Base-by-base conservation (phyloP, 2,113 vertebrate genomes). In the Marmota monax region DNA sequence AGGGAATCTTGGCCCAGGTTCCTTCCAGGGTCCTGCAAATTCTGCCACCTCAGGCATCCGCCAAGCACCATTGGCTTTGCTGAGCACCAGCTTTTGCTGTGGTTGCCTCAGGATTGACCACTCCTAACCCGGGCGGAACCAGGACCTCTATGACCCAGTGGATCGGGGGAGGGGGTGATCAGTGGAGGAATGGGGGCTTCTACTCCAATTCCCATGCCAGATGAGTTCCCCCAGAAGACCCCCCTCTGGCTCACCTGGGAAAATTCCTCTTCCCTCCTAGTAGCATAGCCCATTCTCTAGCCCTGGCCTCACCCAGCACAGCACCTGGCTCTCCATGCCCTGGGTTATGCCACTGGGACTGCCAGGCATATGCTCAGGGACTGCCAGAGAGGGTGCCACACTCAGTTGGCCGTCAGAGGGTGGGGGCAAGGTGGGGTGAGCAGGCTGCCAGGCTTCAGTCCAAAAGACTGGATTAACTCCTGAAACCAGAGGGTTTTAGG, bases 211-310 rank as follows among this genome's bases (percentile, higher is more conserved):
- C 48, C 32, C 32, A 42, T 2, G 3, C 25, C 32, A 22, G 32
- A 11, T 9, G 56, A 74, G 11, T 29, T 78, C 45, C 56, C 45
- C 80, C 51, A 2, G 0, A 76, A 74, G 51, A 65, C n/a, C 8
- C 32, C 18, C 23, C 88, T 87, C 48, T 17, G 8, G 20, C 58
- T 42, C 20, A 0, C 8, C 0, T 4, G 63, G 29, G 73, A n/a
- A 56, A 11, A 37, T 73, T n/a, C 72, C 56, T 7, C 69, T 13
- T 76, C 39, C n/a, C 27, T 84, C 42, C 58, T 25, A 7, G n/a
- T 34, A 1, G 11, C 4, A 1, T 8, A 1, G 10, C 14, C 39
- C 27, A 45, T 45, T 11, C 22, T 42, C 29, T n/a, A 27, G 39
- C 23, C 83, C 39, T 65, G 42, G 27, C 48, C 39, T 88, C 65